Conservation (phyloP, 2,797 vertebrate species). For the Sebastes taczanowskii region DNA sequence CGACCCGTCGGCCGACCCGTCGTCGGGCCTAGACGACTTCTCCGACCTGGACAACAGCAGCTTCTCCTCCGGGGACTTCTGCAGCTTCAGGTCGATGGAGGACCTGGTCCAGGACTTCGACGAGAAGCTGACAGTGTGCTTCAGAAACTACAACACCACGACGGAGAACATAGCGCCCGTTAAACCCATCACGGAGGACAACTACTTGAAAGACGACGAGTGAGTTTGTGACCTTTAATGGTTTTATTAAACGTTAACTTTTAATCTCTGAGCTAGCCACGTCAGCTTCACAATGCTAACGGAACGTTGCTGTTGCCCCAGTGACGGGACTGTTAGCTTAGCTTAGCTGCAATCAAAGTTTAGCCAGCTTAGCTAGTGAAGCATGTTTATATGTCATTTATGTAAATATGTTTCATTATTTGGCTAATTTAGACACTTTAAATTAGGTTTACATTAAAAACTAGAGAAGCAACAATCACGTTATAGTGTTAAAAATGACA, state of each 20-base stretch:
- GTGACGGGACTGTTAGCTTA: constrained; percentile 15
- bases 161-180: constrained; percentile 87
- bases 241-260: constrained; percentile 50
- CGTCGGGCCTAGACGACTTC: constrained; percentile 80
- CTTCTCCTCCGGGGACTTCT: constrained; percentile 78
- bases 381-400: background rate
- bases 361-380: background rate
- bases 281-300: constrained; percentile 49
- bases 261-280: constrained; percentile 48
- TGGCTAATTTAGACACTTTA: no score
- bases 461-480: background rate
- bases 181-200: constrained; percentile 90
- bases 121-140: constrained; percentile 93
- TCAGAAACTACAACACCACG: constrained; percentile 86
- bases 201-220: constrained; percentile 92
- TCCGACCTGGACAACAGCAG: constrained; percentile 79
- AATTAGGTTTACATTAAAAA: background rate
- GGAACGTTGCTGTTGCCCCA: background rate
- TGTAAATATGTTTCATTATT: background rate
- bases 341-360: constrained; percentile 47
- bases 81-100: constrained; percentile 85
- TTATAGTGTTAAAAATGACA: background rate
- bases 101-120: constrained; percentile 87
- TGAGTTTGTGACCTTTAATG: constrained; percentile 79
- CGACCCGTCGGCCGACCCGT: constrained; percentile 67